A percentile compares a stretch with the other conserved stretches of the same genome.
These are phyloP conservation scores for Chamaea fasciata DNA, from an alignment of 2,113 vertebrate species.

Conservation along the genomic window DNA sequence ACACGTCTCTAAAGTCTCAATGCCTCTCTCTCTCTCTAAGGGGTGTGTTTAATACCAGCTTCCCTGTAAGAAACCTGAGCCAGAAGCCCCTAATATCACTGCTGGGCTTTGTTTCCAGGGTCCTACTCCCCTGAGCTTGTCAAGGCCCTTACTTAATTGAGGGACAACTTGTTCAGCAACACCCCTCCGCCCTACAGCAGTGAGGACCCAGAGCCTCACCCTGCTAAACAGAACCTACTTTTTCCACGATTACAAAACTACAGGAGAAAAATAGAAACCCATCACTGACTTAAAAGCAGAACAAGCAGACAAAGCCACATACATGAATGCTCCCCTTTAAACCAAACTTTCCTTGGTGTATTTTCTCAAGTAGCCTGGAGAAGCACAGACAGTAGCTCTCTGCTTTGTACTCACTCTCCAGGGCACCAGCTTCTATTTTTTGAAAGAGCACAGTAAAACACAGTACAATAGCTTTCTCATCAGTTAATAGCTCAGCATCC, in stretches of 20 bases:
- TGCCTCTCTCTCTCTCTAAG: neutral
- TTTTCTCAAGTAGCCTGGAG: neutral
- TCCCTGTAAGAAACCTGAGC: neutral
- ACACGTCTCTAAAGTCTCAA: neutral
- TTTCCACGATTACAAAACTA: neutral
- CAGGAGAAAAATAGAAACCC: neutral
- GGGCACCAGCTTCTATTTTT: neutral
- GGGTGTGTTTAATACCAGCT: neutral
- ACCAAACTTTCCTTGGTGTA: neutral
- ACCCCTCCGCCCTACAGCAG: neutral
- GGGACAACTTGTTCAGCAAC: neutral
- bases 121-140: rapidly evolving
- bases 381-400: neutral
- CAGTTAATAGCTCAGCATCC: neutral
- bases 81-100: neutral
- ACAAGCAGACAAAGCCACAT: neutral
- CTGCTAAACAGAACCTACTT: neutral
- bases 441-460: rapidly evolving
- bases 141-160: neutral
- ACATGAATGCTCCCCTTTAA: neutral
- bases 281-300: neutral
- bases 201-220: neutral
- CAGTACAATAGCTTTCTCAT: rapidly evolving
- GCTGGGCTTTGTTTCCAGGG: neutral
- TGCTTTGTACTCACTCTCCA: neutral